phyloP scores from a whole-genome alignment of 2,888 invertebrate genomes.

The Acleris emargana region DNA sequence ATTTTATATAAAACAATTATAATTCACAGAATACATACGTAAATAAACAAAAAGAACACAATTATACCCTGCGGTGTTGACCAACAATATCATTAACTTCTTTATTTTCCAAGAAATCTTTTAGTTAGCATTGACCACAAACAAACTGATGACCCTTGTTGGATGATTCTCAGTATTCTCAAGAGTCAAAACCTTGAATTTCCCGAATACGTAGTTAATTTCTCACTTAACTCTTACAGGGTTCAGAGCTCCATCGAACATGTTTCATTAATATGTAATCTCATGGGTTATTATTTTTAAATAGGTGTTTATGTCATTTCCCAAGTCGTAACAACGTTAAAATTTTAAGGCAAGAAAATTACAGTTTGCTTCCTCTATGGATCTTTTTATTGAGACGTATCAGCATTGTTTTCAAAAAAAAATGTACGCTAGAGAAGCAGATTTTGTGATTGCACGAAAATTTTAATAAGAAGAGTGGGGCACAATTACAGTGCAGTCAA shows the following conservation, averaged over 20 bases:
- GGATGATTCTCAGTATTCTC: constrained; percentile 40
- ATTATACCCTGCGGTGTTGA: no score
- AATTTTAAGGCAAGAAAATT: constrained; percentile 11
- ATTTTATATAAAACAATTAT: no score
- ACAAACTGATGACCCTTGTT: constrained; percentile 5
- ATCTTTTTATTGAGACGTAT: neutral
- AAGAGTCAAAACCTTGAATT: constrained; percentile 49
- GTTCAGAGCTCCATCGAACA: constrained; percentile 40
- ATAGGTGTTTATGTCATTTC: constrained; percentile 31
- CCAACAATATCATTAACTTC: no score
- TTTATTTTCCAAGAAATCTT: no score
- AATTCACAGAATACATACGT: no score
- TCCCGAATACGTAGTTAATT: constrained; percentile 47
- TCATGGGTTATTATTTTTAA: constrained; percentile 31
- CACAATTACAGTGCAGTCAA: no score
- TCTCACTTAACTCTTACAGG: constrained; percentile 50
- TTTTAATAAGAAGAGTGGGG: neutral
- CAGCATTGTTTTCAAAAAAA: no score
- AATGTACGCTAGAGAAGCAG: no score
- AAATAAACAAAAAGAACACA: no score
- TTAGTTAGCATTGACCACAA: neutral
- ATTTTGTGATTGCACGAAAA: neutral
- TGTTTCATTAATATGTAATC: constrained; percentile 39
- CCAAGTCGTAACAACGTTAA: constrained; percentile 20
- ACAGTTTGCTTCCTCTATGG: constrained; percentile 10